Conservation (phyloP, 2,113 vertebrate genomes). For the Crotalus viridis region DNA sequence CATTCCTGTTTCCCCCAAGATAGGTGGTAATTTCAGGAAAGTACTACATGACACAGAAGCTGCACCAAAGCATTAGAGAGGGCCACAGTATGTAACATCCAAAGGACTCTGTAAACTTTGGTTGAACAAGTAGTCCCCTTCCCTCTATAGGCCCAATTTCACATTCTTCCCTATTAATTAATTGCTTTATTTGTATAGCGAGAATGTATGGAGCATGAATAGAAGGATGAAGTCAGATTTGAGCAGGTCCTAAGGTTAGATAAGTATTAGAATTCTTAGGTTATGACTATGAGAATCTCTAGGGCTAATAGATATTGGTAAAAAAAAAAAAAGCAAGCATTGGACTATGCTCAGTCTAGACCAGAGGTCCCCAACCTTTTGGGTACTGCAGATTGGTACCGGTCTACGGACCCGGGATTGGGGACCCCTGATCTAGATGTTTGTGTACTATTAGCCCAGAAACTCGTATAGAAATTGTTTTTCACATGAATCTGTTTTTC, state of each 20-base stretch:
- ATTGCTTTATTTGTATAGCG: neutral
- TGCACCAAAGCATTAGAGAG: neutral
- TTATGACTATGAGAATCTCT: neutral
- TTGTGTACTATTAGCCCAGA: neutral
- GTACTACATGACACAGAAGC: neutral
- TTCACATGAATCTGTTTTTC: neutral
- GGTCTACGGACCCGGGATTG: too few species aligned
- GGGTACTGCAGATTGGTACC: too few species aligned
- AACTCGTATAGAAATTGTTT: neutral
- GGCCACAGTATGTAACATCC: neutral
- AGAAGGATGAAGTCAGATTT: neutral
- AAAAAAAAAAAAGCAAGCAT: neutral
- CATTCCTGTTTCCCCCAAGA: neutral
- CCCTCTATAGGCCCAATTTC: neutral
- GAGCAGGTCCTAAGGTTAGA: neutral
- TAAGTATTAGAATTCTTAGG: neutral
- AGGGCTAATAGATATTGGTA: neutral
- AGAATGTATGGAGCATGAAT: neutral
- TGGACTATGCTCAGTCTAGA: neutral
- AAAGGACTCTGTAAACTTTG: neutral
- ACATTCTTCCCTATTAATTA: neutral
- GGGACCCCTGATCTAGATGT: neutral
- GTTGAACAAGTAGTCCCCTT: neutral
- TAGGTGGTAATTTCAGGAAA: neutral
- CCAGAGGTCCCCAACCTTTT: too few species aligned